These are phyloP conservation scores for Lepus timidus DNA, from an alignment of 2,113 vertebrate species.

Conservation along the genomic window DNA sequence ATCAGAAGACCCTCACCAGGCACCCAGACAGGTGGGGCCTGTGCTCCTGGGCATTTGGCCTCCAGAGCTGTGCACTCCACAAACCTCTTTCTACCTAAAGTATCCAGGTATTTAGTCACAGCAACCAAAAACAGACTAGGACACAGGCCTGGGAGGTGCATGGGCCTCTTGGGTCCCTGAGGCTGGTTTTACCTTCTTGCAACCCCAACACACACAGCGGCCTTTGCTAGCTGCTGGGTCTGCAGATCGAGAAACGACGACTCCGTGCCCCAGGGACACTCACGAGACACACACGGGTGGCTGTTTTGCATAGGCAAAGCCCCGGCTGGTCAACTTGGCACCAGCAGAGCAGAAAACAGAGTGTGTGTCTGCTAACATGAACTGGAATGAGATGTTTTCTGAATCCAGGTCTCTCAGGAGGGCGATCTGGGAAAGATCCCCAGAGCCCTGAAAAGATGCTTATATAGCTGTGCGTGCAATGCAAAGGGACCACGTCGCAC, in stretches of 20 bases:
- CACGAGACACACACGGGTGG: fast-evolving
- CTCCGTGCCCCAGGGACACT: fast-evolving
- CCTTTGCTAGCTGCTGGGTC: not conserved
- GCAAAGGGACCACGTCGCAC: not conserved
- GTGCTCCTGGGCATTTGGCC: not conserved
- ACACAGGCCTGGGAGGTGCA: not conserved
- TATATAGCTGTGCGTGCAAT: not conserved
- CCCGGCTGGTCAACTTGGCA: not conserved
- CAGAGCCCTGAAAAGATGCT: not conserved
- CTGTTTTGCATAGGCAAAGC: fast-evolving
- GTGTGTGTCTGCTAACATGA: not conserved
- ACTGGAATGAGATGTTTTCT: not conserved
- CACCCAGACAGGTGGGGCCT: not conserved
- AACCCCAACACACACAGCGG: not conserved
- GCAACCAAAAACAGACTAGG: not conserved
- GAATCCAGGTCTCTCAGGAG: not conserved
- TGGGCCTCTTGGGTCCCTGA: not conserved
- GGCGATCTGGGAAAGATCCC: not conserved
- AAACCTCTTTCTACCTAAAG: not conserved
- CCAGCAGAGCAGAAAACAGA: not conserved
- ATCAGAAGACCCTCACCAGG: not conserved
- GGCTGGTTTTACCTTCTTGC: not conserved
- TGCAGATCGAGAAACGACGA: not conserved
- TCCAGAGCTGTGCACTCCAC: not conserved
- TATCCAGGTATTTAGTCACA: not conserved